Conservation (phyloP, 2,888 invertebrate genomes). For the Antheraea assamensis region DNA sequence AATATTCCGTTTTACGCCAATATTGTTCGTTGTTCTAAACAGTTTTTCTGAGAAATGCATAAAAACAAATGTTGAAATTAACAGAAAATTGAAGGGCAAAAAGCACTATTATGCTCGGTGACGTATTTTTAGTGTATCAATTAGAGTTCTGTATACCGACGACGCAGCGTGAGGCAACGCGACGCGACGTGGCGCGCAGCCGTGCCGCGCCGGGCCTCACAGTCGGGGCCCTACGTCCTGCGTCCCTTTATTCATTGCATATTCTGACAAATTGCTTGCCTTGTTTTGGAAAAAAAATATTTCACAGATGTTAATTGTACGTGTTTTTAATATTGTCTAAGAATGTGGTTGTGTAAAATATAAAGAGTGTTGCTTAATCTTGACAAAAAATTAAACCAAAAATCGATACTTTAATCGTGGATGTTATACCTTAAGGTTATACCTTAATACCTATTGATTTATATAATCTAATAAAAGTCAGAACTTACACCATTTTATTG, state of each 20-base stretch:
- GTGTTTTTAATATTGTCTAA: not conserved
- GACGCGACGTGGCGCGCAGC: not conserved
- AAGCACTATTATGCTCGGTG: conserved; percentile 31
- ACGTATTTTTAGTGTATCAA: conserved; percentile 78
- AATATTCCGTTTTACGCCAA: too few species aligned
- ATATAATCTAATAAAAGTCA: too few species aligned
- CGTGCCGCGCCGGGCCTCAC: conserved; percentile 50
- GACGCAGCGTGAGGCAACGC: conserved; percentile 65
- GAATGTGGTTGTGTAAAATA: not conserved
- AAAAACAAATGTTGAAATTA: conserved; percentile 27
- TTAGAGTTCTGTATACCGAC: conserved; percentile 77
- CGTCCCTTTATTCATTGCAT: conserved; percentile 52
- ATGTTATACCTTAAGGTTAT: too few species aligned
- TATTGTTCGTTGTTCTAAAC: not conserved
- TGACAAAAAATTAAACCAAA: not conserved
- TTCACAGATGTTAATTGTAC: conserved; percentile 42
- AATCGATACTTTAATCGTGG: too few species aligned
- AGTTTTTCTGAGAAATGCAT: not conserved
- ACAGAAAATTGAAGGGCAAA: conserved; percentile 46
- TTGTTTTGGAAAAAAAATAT: conserved; percentile 54
- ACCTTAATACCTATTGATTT: too few species aligned
- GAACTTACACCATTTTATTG: too few species aligned
- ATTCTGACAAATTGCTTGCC: conserved; percentile 61
- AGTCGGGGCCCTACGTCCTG: conserved; percentile 46
- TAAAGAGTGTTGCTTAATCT: not conserved